Percentiles rank a stretch among this genome's conserved stretches.
Conservation (phyloP, 2,113 vertebrate species). For the Trinectes maculatus region DNA sequence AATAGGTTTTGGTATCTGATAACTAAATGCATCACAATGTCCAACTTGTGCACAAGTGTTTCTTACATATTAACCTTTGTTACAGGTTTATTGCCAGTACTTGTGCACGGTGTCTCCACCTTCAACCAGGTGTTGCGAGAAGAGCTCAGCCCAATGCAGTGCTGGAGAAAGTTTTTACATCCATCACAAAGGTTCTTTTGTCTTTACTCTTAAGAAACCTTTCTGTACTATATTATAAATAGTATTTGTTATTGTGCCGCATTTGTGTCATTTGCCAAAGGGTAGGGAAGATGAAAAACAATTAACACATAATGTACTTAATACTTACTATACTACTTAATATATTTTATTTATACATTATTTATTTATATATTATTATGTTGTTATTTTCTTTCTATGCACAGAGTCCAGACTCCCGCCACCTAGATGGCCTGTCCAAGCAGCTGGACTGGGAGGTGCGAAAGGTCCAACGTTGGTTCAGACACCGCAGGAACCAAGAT, state of each 20-base stretch:
- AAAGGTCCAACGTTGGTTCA: constrained; percentile 97
- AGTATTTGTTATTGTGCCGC: neutral
- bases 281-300: neutral
- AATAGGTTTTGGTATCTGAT: too few relatives aligned
- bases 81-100: constrained; percentile 91
- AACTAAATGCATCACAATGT: neutral
- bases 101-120: constrained; percentile 86
- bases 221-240: neutral
- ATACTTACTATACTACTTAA: too few relatives aligned
- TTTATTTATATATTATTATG: too few relatives aligned
- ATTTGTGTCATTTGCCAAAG: neutral
- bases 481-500: constrained; percentile 95
- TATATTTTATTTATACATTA: too few relatives aligned
- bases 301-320: too few relatives aligned
- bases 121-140: constrained; percentile 83
- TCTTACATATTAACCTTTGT: neutral
- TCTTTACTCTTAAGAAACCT: neutral
- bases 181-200: constrained; percentile 90
- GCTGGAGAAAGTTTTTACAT: constrained; percentile 96
- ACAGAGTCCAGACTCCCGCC: constrained; percentile 90
- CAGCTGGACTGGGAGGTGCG: constrained; percentile 97
- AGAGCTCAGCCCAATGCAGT: constrained; percentile 89
- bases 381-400: neutral
- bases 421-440: constrained; percentile 93
- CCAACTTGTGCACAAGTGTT: too few relatives aligned